A percentile compares a stretch with the other conserved stretches of the same genome.
phyloP scores from a whole-genome alignment of 1,140 invertebrate genomes.

The Hylyphantes graminicola region DNA sequence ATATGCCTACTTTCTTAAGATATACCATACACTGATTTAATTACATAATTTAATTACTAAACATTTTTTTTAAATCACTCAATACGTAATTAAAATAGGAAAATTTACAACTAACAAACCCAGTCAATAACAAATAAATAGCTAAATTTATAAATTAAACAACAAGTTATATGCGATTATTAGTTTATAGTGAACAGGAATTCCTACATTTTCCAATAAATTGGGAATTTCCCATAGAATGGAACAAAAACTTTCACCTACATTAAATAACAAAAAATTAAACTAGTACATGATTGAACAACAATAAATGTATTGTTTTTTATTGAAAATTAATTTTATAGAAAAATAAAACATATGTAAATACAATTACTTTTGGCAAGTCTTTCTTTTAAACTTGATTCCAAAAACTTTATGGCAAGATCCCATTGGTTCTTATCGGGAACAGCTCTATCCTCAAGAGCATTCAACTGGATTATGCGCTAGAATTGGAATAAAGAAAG shows the following conservation, averaged over 20 bases:
- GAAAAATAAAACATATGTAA: not conserved
- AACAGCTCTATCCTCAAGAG: constrained; percentile 91
- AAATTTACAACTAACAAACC: too few relatives aligned
- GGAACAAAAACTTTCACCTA: too few relatives aligned
- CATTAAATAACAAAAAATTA: not conserved
- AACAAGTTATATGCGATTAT: too few relatives aligned
- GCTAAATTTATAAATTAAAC: too few relatives aligned
- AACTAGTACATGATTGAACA: not conserved
- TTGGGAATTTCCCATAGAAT: too few relatives aligned
- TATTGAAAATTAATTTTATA: not conserved
- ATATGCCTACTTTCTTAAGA: too few relatives aligned
- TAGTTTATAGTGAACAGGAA: too few relatives aligned
- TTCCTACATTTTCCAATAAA: not conserved
- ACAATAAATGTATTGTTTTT: not conserved
- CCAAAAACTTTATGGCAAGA: constrained; percentile 88
- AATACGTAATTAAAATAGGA: too few relatives aligned
- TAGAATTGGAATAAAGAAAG: constrained; percentile 68
- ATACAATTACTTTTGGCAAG: constrained; percentile 71
- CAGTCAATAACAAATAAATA: too few relatives aligned
- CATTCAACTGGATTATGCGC: constrained; percentile 93
- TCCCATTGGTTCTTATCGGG: constrained; percentile 96
- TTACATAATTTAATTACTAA: too few relatives aligned
- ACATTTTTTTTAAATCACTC: too few relatives aligned
- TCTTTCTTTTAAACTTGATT: constrained; percentile 83
- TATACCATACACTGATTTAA: too few relatives aligned